Evolutionary conservation across 2,797 vertebrate species (phyloP), one percentile per base, ranked within the genome.

Genomic region (Oreochromis grahami): DNA sequence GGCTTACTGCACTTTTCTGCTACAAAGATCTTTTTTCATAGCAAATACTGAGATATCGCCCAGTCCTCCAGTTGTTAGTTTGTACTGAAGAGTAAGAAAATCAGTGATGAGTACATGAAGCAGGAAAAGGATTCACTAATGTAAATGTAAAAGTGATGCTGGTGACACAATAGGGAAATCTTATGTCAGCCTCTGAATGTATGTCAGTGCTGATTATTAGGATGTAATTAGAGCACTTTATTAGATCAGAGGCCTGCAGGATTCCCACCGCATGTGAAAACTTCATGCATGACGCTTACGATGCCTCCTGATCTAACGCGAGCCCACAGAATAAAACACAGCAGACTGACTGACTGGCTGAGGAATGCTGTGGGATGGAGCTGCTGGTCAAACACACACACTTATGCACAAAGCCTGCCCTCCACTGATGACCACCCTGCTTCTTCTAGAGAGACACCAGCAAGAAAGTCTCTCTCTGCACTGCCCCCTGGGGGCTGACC

Each of bases 221-320:
- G 84, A 78, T 65, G n/a, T 81, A 83, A 90, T 84, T 84, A 89
- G 76, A 74, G 76, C 36, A 65, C 72, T 77, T 72, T 85, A 68
- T 38, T 68, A 8, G 79, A 72, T 26, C 5, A 77, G 63, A 24
- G 80, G 70, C 50, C 58, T 5, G 38, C 76, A 83, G 80, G 79
- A 76, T 76, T 51, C 45, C 83, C 84, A 87, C 91, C 36, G 91
- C 94, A 92, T 95, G 92, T 88, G 82, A 82, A 86, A 81, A 80
- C 82, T 19, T 74, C 79, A 41, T 90, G 95, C 96, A 96, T 96
- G 95, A 87, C 34, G 90, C 91, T 91, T 87, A 82, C 76, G 79
- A 76, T 76, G 84, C 88, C 81, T 88, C 83, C 84, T 82, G 88
- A 87, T 85, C 89, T 84, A 92, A 90, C 88, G 76, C 45, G 3